Base-by-base conservation (phyloP, 2,888 invertebrate species). In the Linnaemya tessellans region DNA sequence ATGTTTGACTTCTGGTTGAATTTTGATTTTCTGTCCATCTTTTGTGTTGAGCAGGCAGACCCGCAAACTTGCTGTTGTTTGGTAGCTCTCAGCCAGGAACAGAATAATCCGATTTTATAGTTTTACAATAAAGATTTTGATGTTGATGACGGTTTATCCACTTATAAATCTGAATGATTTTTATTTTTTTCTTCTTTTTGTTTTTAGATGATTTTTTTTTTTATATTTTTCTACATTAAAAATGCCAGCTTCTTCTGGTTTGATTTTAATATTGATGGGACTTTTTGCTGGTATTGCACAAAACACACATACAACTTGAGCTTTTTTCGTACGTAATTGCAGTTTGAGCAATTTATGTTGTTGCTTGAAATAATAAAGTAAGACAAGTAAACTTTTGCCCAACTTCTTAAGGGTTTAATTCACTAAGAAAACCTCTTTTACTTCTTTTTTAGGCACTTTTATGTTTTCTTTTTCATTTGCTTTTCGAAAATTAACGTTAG, bases 91-190 rank as follows among this genome's bases (percentile, higher is more conserved):
- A 62, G 43, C 1, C 81, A 62, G 54, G 70, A 65, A 46, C 25
- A 65, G 51, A 81, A 77, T 82, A 85, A 85, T 85, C 82, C 79
- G 38, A 58, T 85, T 74, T 81, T 74, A 65, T 74, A 51, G 54
- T 74, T 77, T 80, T 62, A 80, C 20, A 80, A 77, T 62, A 65
- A 80, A 51, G 43, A 80, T 62, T 77, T 67, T 7, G 9, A 1
- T 70, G 78, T 9, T 80, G 71, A 20, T 43, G 67, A 75, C 13
- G 70, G 70, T 64, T 85, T 75, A 85, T 82, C 82, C 85, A 85
- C 77, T 82, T 85, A 71, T 77, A 80, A 80, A 58, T 58, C 49
- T 65, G 65, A 67, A 75, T 56, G 51, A 41, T 60, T 58, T 79
- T 18, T 30, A 41, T 60, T 64, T 79, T 22, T 56, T 73, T 35